Base-by-base conservation (phyloP, 2,888 invertebrate species). In the Leptinotarsa peninsularis region DNA sequence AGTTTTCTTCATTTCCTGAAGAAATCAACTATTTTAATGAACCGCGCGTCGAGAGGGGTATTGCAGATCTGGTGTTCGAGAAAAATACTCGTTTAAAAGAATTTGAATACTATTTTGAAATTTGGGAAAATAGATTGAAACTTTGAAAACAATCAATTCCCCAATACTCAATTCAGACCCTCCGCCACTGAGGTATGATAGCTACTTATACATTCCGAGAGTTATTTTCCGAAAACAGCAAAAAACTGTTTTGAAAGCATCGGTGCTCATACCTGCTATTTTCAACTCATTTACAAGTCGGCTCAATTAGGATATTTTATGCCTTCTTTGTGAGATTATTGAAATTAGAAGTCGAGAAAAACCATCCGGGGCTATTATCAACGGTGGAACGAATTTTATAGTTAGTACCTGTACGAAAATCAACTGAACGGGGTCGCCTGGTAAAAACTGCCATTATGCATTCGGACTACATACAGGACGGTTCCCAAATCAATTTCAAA, bases 261-360 rank as follows among this genome's bases (percentile, higher is more conserved):
- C 49, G 74, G 3, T 33, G 63, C n/a, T 17, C 63, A 63, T 63
- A 63, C 52, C 52, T 71, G 75, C 71, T 77, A 77, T 77, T 77
- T 77, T 73, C 75, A 75, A 77, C 75, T 75, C 70, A 75, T 77
- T 77, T 77, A 77, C 75, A 75, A 75, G 77, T 77, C 68, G 10
- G 23, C 23, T 73, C 75, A 75, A 77, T 77, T 77, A 77, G 75
- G 67, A 67, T 66, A 71, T 73, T 76, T 50, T 73, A 76, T 73
- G 54, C 73, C 69, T 56, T 23, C 60, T 49, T 23, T 52, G 72
- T 52, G 66, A 58, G 71, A 73, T 73, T 74, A 74, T 76, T 71
- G 68, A 76, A 76, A 76, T 76, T 72, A 72, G 49, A 72, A 72
- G 63, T 70, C 18, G 58, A 63, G 66, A 63, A 70, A 73, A 74